These are phyloP conservation scores for Xestia rhomboidea DNA, from an alignment of 2,888 invertebrate species.

Conservation along the genomic window DNA sequence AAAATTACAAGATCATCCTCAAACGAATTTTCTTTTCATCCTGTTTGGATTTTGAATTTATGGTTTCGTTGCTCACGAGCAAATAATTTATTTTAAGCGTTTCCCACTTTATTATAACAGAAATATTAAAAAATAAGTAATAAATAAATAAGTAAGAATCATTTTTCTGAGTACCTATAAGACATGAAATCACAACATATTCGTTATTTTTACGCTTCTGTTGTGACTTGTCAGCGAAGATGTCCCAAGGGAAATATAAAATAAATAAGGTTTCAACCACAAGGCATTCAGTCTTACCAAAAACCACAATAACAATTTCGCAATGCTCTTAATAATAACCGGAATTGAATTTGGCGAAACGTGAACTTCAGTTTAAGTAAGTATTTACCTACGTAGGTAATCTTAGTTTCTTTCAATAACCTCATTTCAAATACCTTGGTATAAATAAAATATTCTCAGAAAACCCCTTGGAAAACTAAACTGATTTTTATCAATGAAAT, in stretches of 20 bases:
- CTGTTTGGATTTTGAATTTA: not conserved
- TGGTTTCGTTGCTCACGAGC: not conserved
- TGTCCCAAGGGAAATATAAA: slow-evolving; percentile 43
- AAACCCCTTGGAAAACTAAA: not conserved
- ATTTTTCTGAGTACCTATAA: not conserved
- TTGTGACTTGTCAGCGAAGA: slow-evolving; percentile 21
- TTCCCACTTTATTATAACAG: not conserved
- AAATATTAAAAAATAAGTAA: not conserved
- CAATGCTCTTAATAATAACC: not conserved
- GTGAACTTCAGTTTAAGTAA: not conserved
- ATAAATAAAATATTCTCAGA: not conserved
- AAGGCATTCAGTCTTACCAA: not conserved
- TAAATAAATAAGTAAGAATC: too few relatives aligned
- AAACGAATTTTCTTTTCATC: not conserved
- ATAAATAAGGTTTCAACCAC: slow-evolving; percentile 27
- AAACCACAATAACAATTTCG: slow-evolving; percentile 1
- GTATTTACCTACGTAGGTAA: too few relatives aligned
- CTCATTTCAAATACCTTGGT: not conserved
- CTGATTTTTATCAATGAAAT: not conserved
- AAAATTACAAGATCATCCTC: not conserved
- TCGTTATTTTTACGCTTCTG: slow-evolving; percentile 1
- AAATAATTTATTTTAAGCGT: not conserved
- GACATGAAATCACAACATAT: not conserved
- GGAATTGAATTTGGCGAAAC: not conserved
- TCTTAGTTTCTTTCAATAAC: not conserved